Evolutionary conservation across 2,888 invertebrate genomes (phyloP).

Genomic region (Tetragonula carbonaria): DNA sequence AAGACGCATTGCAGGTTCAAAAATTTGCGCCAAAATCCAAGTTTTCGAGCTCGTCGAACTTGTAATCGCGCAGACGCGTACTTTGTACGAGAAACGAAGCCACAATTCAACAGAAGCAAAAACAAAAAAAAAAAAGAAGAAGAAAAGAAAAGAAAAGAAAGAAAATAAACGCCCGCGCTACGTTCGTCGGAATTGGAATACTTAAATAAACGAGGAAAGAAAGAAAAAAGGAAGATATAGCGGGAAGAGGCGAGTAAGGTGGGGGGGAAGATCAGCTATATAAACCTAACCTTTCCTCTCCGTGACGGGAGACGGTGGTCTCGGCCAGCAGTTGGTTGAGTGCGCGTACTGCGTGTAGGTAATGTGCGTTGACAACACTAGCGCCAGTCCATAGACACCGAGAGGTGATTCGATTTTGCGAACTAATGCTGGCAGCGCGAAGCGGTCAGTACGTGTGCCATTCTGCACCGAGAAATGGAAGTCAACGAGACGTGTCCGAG

Average conservation of each 20-base stretch:
- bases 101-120: neutral
- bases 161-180: too few relatives aligned
- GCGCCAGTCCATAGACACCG: slow-evolving; percentile 72
- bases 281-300: slow-evolving; percentile 58
- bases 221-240: neutral
- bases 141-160: too few relatives aligned
- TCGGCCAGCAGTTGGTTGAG: slow-evolving; percentile 26
- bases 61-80: neutral
- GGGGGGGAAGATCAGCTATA: slow-evolving; percentile 71
- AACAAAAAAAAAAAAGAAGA: too few relatives aligned
- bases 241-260: neutral
- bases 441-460: slow-evolving; percentile 75
- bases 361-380: slow-evolving; percentile 60
- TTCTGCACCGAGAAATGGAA: slow-evolving; percentile 82
- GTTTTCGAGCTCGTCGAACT: neutral
- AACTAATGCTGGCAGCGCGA: slow-evolving; percentile 70
- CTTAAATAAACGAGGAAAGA: neutral
- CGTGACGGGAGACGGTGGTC: slow-evolving; percentile 25
- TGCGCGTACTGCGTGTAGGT: slow-evolving; percentile 28
- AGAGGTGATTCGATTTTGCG: slow-evolving; percentile 74
- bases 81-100: neutral
- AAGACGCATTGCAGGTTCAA: neutral
- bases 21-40: neutral
- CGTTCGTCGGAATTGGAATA: slow-evolving; percentile 13
- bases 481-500: slow-evolving; percentile 76